Evolutionary conservation across 1,140 invertebrate species (phyloP).

Genomic region (Temnothorax longispinosus): DNA sequence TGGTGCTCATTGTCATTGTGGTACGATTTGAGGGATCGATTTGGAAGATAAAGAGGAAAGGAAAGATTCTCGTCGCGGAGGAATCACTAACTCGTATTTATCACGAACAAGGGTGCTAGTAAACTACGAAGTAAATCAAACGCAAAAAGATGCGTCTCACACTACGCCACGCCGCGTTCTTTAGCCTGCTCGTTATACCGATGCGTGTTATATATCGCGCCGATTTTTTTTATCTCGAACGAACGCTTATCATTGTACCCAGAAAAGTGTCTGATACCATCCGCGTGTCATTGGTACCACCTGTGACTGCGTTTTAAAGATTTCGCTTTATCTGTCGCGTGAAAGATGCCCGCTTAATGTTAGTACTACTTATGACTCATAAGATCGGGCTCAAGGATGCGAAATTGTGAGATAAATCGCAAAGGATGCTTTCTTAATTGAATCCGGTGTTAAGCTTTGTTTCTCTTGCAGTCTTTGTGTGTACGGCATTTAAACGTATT

Average conservation of each 20-base stretch:
- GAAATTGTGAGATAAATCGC: not conserved
- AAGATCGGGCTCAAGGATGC: not conserved
- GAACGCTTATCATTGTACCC: constrained; percentile 30
- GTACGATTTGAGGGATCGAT: not conserved
- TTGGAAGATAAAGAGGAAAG: not conserved
- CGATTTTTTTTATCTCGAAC: constrained; percentile 49
- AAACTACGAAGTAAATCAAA: not conserved
- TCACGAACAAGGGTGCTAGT: not conserved
- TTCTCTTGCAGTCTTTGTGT: not conserved
- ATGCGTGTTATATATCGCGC: constrained; percentile 15
- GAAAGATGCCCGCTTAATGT: not conserved
- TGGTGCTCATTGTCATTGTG: not conserved
- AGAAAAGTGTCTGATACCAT: not conserved
- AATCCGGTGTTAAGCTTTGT: not conserved
- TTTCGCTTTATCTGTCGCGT: not conserved
- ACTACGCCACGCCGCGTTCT: not conserved
- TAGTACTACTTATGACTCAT: not conserved
- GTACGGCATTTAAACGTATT: not conserved
- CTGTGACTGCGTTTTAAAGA: not conserved
- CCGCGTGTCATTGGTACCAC: not conserved
- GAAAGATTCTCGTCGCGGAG: too few species aligned
- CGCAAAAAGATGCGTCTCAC: not conserved
- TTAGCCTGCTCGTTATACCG: not conserved
- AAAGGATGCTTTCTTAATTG: not conserved
- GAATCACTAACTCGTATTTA: not conserved